These are phyloP conservation scores for Limnodromus scolopaceus DNA, from an alignment of 2,797 vertebrate genomes.

Conservation along the genomic window DNA sequence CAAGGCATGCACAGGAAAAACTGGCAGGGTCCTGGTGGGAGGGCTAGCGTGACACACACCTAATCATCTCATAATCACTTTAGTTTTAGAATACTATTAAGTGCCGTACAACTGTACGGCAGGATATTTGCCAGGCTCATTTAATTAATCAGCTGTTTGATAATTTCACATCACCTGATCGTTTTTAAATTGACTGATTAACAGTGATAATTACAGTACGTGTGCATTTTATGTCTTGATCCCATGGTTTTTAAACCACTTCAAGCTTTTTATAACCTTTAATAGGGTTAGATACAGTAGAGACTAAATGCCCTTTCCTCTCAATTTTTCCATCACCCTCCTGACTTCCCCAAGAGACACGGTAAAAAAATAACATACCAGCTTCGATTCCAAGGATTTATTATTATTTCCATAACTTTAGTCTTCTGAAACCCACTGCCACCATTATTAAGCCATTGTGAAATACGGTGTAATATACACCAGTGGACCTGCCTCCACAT, in stretches of 20 bases:
- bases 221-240: background rate
- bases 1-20: background rate
- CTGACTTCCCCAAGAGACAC: background rate
- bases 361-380: fast-evolving
- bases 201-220: background rate
- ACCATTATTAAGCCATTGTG: background rate
- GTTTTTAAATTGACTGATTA: background rate
- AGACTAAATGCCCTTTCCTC: background rate
- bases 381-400: background rate
- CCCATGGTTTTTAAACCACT: background rate
- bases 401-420: background rate
- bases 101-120: background rate
- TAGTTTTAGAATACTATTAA: background rate
- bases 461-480: background rate
- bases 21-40: background rate
- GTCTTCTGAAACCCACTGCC: background rate
- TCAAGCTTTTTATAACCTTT: background rate
- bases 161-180: background rate
- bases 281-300: background rate
- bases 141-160: background rate
- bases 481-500: background rate
- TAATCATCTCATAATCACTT: background rate
- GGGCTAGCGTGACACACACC: background rate
- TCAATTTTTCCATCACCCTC: background rate
- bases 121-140: background rate